Base-by-base conservation (phyloP, 2,888 invertebrate genomes). In the Romanomermis culicivorax region DNA sequence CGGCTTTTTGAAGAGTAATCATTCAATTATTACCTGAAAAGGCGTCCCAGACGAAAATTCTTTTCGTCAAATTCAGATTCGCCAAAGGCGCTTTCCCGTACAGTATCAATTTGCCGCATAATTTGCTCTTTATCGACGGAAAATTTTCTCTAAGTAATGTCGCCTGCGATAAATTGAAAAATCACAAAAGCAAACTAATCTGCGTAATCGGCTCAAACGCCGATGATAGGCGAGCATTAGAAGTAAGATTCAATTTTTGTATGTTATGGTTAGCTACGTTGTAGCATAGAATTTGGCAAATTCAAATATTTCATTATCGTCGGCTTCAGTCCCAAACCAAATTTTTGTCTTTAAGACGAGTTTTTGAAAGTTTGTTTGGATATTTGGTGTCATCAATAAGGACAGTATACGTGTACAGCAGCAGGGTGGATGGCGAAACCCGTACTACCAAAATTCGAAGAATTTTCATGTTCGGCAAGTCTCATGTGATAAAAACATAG, bases 1-100 rank as follows among this genome's bases (percentile, higher is more conserved):
- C 52, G 52, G 2, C 42, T 26, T 3, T 2, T 14, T 36, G 52
- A 52, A 3, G 52, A 52, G 52, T 52, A 52, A 30, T 11, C 4
- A n/a, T 7, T 51, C 30, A 47, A 11, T 7, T 7, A 7, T 4
- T 20, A 20, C 4, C 7, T 20, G 20, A 20, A 14, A 17, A 36
- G 36, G 36, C 17, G 11, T 11, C 4, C 7, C 7, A 49, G 27
- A 49, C 26, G 26, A 4, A 27, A 27, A 49, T 27, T 49, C 27
- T 49, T 25, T 23, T 29, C 27, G 20, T 27, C 29, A 11, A n/a
- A 23, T 52, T 52, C 23, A 52, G 52, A 20, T 52, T 36, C 42
- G 25, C 25, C 4, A 42, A 43, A 43, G 52, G 52, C 25, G 26
- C 52, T 3, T 52, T 36, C 43, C 52, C 52, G 17, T 24, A 4